Evolutionary conservation across 2,797 vertebrate genomes (phyloP), one percentile per base, ranked within the genome.

Genomic region (Girardinus metallicus): DNA sequence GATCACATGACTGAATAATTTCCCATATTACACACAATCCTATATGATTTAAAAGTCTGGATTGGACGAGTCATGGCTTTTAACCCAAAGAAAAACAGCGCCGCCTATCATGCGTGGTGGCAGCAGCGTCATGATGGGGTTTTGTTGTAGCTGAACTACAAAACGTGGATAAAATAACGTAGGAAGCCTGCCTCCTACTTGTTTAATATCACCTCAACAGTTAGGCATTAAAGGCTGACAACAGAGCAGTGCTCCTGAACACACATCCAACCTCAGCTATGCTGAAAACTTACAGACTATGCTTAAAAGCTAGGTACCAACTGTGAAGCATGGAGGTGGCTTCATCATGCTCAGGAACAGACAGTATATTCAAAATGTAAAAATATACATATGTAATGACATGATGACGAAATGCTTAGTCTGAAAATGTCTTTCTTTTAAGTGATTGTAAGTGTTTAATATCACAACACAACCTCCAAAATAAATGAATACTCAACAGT

Each of bases 401-500:
- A 60, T 31, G 4, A 31, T 60, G 31, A 11, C 0, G 4, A 23
- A 18, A 18, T 36, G 15, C 62, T 18, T 34, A 62, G 21, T 23
- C 26, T 68, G 18, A 13, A 41, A 39, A 23, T 8, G 9, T 10
- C 36, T 55, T n/a, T 2, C 3, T 31, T 62, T 29, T 15, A 60
- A 62, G 57, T 16, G 15, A 62, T 62, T 62, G 34, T 34, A 34
- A 34, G 31, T 16, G 29, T 64, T 64, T 64, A n/a, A 41, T 26
- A 68, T 68, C 21, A 41, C 64, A 41, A 41, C 64, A 68, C 36
- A 13, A 2, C 31, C 26, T 43, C 73, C 75, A 0, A 62, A 34
- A 81, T 16, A 26, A 86, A 88, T 21, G 2, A 82, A 43, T 29
- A 76, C 36, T 23, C 23, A 80, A 70, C 60, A 75, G 64, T 55